Evolutionary conservation across 1,140 invertebrate genomes (phyloP), one percentile per base, ranked within the genome.

Genomic region (Bombus turneri): DNA sequence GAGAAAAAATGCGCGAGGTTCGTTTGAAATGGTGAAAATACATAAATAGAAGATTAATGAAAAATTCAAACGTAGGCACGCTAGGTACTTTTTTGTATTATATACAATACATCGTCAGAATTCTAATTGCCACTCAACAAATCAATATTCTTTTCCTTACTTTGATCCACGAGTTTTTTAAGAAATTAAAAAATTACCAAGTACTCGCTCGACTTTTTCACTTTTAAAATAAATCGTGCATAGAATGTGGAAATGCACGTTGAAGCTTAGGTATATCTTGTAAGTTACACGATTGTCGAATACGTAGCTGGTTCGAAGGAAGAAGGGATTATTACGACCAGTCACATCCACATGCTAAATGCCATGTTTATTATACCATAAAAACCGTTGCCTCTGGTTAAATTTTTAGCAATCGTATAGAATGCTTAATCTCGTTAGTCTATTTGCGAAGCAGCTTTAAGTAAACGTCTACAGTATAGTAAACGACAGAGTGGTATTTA

Each of bases 141-240:
- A 31, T 18, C 25, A 13, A n/a, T 62, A n/a, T 62, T 62, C 3
- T 13, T 28, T 62, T 13, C 59, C 28, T 62, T 10, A 3, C 25
- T 62, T 62, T 10, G 3, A 59, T n/a, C 59, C 59, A 12, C 12
- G 12, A 12, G 10, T 13, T 62, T 13, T 62, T 62, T 13, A 5
- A n/a, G 59, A n/a, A 62, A n/a, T n/a, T 62, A 13, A n/a, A 62
- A n/a, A 22, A n/a, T 62, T 5, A 62, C 18, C 0, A 62, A 62
- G 12, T 62, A 13, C 0, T 2, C 10, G 13, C 2, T 28, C 0
- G 8, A n/a, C 0, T 13, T n/a, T 12, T 62, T 1, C 22, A n/a
- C 1, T 62, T 62, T 62, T 62, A 0, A 62, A 28, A 62, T 62
- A n/a, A 62, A 62, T n/a, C 25, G 4, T 28, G 12, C 25, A 12